Percentiles rank a stretch among this genome's conserved stretches.
Conservation (phyloP, 2,797 vertebrate species). For the Eptatretus atami region DNA sequence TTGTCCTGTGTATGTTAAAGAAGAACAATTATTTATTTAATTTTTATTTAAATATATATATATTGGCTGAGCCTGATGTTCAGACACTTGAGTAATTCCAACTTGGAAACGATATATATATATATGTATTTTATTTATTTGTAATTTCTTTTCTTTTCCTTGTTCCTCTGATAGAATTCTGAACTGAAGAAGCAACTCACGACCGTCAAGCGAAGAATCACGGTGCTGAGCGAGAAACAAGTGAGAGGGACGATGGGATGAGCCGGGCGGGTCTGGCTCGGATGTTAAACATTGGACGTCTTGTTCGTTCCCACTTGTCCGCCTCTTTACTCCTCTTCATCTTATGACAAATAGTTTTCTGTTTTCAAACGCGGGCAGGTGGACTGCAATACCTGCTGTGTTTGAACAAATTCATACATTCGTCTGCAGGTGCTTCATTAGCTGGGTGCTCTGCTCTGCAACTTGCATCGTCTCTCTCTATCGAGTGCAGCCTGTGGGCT, state of each 20-base stretch:
- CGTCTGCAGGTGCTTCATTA: too few relatives aligned
- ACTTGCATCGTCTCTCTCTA: too few relatives aligned
- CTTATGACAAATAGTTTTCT: slow-evolving; percentile 22
- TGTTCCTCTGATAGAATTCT: slow-evolving; percentile 20
- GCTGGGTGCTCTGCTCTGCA: too few relatives aligned
- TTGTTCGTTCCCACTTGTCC: slow-evolving; percentile 23
- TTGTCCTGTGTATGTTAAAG: too few relatives aligned
- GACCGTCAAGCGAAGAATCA: slow-evolving; percentile 29
- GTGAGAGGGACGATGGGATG: slow-evolving; percentile 15
- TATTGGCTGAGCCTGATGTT: too few relatives aligned
- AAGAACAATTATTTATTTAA: too few relatives aligned
- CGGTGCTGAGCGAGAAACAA: slow-evolving; percentile 39
- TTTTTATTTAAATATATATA: too few relatives aligned
- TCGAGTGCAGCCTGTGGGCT: too few relatives aligned
- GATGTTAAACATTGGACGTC: slow-evolving; percentile 6
- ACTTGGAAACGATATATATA: neutral
- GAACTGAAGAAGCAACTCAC: slow-evolving; percentile 37
- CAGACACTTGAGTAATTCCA: neutral
- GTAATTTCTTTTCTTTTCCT: neutral
- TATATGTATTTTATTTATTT: neutral
- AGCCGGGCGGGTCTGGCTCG: too few relatives aligned
- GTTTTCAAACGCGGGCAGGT: slow-evolving; percentile 9
- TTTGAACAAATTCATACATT: too few relatives aligned
- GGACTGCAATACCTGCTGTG: too few relatives aligned
- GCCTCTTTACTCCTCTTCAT: slow-evolving; percentile 23